Evolutionary conservation across 2,888 invertebrate species (phyloP), one percentile per base, ranked within the genome.

Genomic region (Stenotaenia linearis): DNA sequence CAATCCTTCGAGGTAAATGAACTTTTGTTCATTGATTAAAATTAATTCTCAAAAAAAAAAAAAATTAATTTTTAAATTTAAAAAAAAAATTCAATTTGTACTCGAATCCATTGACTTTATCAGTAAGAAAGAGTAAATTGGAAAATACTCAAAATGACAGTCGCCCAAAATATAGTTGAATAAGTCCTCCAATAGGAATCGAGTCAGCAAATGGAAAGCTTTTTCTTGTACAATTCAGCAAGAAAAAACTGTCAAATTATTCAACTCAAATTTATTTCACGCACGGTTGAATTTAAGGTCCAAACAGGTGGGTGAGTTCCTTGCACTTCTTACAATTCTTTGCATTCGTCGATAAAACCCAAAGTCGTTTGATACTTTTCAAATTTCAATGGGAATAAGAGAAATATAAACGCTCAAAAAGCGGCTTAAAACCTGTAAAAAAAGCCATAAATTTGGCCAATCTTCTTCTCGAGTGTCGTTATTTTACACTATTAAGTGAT

Each of bases 181-280:
- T 69, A 69, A 69, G 69, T 28, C 25, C 12, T 69, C 69, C 28
- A 5, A 28, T 25, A 69, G 69, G 28, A 69, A 69, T 69, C 25
- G 69, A 69, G 69, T 50, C 50, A 69, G 69, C 69, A 69, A 69
- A 69, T 28, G 5, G 69, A 28, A 28, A 69, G 69, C 69, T 28
- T 69, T 69, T 28, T 69, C 69, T 69, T 69, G 69, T 69, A 69
- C 25, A 15, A 15, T 28, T 69, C 69, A 69, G 69, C 61, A 69
- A 69, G 25, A 69, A 69, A 56, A 69, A 69, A 9, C 28, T 28
- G 69, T 69, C 69, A 69, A 69, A 69, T 23, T 69, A 69, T 61
- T 61, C 61, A 61, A 7, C 7, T 61, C 25, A 61, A 61, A 61
- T 61, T 61, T 61, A 50, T 50, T 61, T 25, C 69, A 69, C 69